A percentile compares a stretch with the other conserved stretches of the same genome.
Conservation (phyloP, 2,888 invertebrate species). For the Philhelius pedissequus region DNA sequence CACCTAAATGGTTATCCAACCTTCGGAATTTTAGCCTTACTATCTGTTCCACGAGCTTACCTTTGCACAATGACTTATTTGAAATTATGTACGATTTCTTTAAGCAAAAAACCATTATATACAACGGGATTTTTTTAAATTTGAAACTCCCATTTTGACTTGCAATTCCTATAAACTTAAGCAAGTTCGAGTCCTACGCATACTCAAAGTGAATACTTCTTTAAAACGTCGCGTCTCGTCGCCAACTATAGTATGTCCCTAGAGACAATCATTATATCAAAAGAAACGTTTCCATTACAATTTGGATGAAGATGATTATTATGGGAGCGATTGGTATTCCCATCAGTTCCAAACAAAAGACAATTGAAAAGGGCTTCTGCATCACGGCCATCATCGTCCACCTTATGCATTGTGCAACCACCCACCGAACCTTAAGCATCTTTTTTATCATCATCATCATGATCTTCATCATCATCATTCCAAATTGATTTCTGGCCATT, state of each 20-base stretch:
- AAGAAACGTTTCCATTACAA: slow-evolving; percentile 58
- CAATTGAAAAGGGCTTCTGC: neutral
- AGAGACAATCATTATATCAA: slow-evolving; percentile 57
- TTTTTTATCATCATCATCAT: neutral
- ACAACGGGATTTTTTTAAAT: no score
- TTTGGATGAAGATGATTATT: slow-evolving; percentile 49
- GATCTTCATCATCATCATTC: slow-evolving; percentile 1
- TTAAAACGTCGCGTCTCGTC: neutral
- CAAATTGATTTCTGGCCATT: slow-evolving; percentile 60
- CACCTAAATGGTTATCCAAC: no score
- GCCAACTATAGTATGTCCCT: slow-evolving; percentile 1
- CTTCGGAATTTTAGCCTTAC: no score
- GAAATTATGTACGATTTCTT: neutral
- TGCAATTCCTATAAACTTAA: neutral
- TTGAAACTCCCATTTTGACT: neutral
- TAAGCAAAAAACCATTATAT: no score
- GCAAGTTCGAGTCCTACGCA: neutral
- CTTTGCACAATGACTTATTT: neutral
- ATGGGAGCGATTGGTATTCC: slow-evolving; percentile 40
- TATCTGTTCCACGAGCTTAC: no score
- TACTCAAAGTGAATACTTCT: neutral
- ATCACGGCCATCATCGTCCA: neutral
- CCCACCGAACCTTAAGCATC: slow-evolving; percentile 8
- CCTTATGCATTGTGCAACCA: slow-evolving; percentile 5
- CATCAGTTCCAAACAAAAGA: slow-evolving; percentile 40